Evolutionary conservation across 2,113 vertebrate genomes (phyloP).

Genomic region (Puffinus mauretanicus): DNA sequence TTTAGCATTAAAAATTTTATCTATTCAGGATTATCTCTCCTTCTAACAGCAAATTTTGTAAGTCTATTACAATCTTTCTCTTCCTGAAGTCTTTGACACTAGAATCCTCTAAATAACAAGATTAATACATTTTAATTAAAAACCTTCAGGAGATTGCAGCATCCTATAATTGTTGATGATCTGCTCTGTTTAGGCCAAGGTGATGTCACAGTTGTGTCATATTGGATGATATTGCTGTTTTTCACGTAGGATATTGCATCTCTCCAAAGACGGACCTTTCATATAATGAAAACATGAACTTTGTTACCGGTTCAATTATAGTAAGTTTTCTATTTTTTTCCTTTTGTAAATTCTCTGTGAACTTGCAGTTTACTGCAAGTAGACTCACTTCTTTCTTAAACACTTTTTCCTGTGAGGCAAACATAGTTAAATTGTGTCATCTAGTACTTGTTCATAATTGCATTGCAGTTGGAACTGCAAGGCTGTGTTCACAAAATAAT

Average conservation of each 20-base stretch:
- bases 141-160: not conserved
- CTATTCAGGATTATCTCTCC: not conserved
- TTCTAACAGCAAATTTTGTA: not conserved
- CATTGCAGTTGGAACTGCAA: not conserved
- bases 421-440: not conserved
- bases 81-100: not conserved
- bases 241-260: not conserved
- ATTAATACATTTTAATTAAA: constrained; percentile 30
- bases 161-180: not conserved
- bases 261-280: not conserved
- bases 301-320: not conserved
- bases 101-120: not conserved
- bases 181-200: not conserved
- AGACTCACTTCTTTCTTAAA: not conserved
- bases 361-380: not conserved
- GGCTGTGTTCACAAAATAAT: not conserved
- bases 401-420: not conserved
- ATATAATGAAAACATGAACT: not conserved
- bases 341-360: not conserved
- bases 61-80: not conserved
- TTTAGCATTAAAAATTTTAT: not conserved
- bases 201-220: not conserved
- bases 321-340: not conserved
- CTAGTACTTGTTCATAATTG: not conserved
- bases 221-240: not conserved